Evolutionary conservation across 2,797 vertebrate species (phyloP).

Genomic region (Nasua narica): DNA sequence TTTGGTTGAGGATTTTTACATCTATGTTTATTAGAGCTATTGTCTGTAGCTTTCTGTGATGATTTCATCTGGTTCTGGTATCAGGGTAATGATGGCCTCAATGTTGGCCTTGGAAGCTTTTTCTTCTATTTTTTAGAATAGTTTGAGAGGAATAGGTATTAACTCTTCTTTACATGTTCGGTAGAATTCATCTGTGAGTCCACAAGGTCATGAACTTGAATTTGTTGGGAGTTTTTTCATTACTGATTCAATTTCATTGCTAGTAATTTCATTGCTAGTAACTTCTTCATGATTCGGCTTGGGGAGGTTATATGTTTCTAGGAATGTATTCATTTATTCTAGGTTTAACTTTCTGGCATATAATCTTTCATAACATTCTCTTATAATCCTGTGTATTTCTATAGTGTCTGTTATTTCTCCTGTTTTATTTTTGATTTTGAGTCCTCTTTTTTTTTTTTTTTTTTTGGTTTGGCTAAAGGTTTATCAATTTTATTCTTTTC

Average conservation of each 20-base stretch:
- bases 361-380: background rate
- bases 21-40: background rate
- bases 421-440: background rate
- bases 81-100: background rate
- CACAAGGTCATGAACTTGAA: background rate
- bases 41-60: background rate
- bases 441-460: background rate
- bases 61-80: background rate
- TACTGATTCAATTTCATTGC: background rate
- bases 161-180: background rate
- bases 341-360: background rate
- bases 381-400: background rate
- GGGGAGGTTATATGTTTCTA: background rate
- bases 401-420: background rate
- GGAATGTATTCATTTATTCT: background rate
- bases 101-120: background rate
- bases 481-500: background rate
- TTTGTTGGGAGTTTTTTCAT: background rate
- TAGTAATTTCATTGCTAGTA: too few relatives aligned
- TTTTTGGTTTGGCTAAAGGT: background rate
- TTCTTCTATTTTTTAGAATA: background rate
- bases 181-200: background rate
- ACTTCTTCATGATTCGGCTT: background rate
- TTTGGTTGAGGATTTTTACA: background rate
- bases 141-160: background rate